Evolutionary conservation across 2,797 vertebrate species (phyloP).

Genomic region (Syngnathus rostellatus): DNA sequence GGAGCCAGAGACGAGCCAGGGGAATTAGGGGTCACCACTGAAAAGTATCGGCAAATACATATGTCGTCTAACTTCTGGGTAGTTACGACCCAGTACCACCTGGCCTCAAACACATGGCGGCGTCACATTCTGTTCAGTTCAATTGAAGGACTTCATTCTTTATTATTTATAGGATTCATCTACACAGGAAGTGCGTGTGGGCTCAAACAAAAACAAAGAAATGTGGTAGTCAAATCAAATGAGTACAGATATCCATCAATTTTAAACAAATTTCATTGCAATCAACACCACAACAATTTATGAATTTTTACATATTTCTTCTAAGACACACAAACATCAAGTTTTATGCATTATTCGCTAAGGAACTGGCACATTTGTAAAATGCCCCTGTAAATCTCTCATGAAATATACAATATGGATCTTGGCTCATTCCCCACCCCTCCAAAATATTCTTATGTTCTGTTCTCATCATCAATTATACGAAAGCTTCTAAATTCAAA

Average conservation of each 20-base stretch:
- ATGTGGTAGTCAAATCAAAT: background rate
- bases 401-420: background rate
- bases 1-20: slow-evolving; percentile 28
- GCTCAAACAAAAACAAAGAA: background rate
- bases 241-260: background rate
- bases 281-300: too few relatives aligned
- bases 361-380: background rate
- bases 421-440: background rate
- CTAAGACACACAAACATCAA: background rate
- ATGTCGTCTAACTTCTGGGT: slow-evolving; percentile 39
- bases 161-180: background rate
- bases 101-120: slow-evolving; percentile 4
- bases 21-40: slow-evolving; percentile 55
- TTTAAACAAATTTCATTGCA: too few relatives aligned
- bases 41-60: slow-evolving; percentile 50
- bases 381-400: background rate
- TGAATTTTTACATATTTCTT: too few relatives aligned
- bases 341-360: background rate
- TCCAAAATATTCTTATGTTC: background rate
- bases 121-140: background rate
- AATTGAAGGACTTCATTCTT: background rate
- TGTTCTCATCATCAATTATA: background rate
- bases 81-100: background rate
- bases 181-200: background rate
- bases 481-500: background rate